These are phyloP conservation scores for Pyrgilauda ruficollis DNA, from an alignment of 2,113 vertebrate genomes.

Conservation along the genomic window DNA sequence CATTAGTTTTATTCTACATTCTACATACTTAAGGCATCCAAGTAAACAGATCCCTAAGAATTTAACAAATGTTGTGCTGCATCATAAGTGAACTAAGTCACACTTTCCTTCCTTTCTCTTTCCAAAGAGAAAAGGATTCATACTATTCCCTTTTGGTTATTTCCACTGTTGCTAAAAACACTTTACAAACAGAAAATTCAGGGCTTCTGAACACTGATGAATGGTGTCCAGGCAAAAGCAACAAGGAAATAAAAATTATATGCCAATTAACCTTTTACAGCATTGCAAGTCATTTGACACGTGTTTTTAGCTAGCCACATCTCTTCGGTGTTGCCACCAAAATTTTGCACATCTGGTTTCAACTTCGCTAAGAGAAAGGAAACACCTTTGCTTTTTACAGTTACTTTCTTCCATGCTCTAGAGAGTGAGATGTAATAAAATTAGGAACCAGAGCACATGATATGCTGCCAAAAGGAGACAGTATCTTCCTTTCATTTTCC, in stretches of 20 bases:
- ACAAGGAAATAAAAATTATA: background rate
- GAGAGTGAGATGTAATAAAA: slow-evolving; percentile 7
- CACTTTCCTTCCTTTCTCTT: background rate
- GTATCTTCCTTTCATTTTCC: background rate
- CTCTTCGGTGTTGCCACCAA: background rate
- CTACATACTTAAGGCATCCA: background rate
- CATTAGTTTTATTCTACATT: background rate
- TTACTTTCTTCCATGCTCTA: background rate
- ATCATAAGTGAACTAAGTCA: background rate
- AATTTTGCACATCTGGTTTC: background rate
- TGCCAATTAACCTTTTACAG: background rate
- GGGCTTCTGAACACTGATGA: background rate
- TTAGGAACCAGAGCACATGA: background rate
- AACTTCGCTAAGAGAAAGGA: slow-evolving; percentile 7
- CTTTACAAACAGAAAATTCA: background rate
- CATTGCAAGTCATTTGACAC: background rate
- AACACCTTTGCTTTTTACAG: slow-evolving; percentile 1
- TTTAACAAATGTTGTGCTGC: background rate
- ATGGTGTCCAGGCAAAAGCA: background rate
- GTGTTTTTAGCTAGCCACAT: background rate
- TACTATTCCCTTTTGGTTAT: background rate
- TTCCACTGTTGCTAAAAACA: slow-evolving; percentile 28
- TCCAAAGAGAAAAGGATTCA: background rate
- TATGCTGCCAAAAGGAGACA: background rate
- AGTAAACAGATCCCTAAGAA: background rate